These are phyloP conservation scores for Willowsia nigromaculata DNA, from an alignment of 2,888 invertebrate genomes.

Conservation along the genomic window DNA sequence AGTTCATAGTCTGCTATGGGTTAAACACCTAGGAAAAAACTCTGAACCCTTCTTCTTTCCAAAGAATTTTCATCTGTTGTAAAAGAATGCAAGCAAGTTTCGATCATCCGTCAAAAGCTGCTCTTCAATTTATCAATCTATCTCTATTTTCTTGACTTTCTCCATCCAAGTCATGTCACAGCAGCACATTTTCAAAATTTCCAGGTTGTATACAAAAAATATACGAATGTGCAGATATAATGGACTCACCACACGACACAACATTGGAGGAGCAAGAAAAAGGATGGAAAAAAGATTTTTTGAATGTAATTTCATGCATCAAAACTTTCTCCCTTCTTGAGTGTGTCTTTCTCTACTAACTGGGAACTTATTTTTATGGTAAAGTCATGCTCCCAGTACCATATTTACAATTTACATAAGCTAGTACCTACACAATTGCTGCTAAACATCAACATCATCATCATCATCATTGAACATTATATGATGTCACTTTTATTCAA, in stretches of 20 bases:
- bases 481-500: conserved; percentile 28
- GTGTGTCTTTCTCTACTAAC: neutral
- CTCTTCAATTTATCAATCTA: conserved; percentile 54
- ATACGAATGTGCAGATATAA: neutral
- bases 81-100: conserved; percentile 31
- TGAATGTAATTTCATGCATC: conserved; percentile 71
- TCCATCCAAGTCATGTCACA: conserved; percentile 34
- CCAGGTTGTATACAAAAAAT: neutral
- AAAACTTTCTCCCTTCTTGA: conserved; percentile 46
- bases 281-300: neutral
- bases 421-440: neutral
- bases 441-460: neutral
- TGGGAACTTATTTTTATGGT: neutral
- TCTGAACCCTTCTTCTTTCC: neutral
- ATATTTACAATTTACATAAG: neutral
- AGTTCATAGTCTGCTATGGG: conserved; percentile 3
- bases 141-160: conserved; percentile 63
- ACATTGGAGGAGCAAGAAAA: neutral
- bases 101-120: conserved; percentile 67
- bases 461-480: neutral
- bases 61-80: conserved; percentile 29
- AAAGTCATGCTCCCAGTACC: neutral
- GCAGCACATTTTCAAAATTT: conserved; percentile 22
- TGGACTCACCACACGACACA: neutral
- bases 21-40: conserved; percentile 15